Conservation (phyloP, 2,797 vertebrate species). For the Semaprochilodus insignis region DNA sequence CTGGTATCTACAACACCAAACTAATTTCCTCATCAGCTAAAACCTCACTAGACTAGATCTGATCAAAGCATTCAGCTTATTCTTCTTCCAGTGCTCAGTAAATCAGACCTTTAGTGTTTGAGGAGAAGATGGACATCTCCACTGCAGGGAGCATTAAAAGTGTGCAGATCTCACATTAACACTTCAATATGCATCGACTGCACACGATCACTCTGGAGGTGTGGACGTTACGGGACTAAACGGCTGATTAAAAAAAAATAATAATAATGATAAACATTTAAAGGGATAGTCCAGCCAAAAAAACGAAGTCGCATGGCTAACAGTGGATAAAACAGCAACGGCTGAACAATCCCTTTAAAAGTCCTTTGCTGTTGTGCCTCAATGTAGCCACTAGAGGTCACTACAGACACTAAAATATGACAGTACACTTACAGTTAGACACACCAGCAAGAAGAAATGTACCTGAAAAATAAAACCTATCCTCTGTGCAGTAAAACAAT, state of each 20-base stretch:
- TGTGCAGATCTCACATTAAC: background rate
- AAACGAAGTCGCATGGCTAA: background rate
- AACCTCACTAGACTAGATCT: background rate
- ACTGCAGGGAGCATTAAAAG: background rate
- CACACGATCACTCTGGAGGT: background rate
- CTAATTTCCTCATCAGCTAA: background rate
- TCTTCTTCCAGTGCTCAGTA: background rate
- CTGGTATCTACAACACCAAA: background rate
- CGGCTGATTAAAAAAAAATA: background rate
- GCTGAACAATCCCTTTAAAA: background rate
- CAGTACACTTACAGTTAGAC: background rate
- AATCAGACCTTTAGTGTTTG: background rate
- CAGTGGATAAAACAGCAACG: background rate
- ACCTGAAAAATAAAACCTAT: slow-evolving; percentile 2
- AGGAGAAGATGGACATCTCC: background rate
- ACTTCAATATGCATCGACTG: background rate
- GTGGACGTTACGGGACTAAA: background rate
- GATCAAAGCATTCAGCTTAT: background rate
- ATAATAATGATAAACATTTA: background rate
- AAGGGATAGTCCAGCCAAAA: background rate
- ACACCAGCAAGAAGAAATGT: background rate
- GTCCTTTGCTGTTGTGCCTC: background rate
- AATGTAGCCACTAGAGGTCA: background rate
- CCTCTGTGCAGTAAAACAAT: background rate
- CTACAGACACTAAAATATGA: slow-evolving; percentile 12